Evolutionary conservation across 1,140 invertebrate genomes (phyloP), one percentile per base, ranked within the genome.

Genomic region (Drosophila prosaltans): DNA sequence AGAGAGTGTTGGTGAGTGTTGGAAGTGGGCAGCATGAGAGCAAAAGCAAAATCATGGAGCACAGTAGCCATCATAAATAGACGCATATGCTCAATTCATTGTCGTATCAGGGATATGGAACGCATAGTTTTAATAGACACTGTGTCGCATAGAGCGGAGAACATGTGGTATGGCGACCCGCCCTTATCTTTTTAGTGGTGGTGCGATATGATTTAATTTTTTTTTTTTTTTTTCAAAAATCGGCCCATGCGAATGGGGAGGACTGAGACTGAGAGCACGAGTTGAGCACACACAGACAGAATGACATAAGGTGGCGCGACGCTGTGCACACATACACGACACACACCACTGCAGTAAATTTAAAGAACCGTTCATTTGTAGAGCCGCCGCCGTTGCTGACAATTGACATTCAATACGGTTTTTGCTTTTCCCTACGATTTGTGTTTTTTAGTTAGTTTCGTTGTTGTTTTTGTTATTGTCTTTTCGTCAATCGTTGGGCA

Each of bases 291-390:
- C 58, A 67, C 30, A 69, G 39, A 21, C 59, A 64, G 48, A 57
- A 54, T 70, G 55, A 48, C 69, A 83, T 82, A 73, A 71, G 45
- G 68, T 75, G 62, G 65, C 57, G 57, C 65, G 59, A 65, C 45
- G 68, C 51, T 65, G 48, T 43, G 59, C 61, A 60, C 40, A 24
- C 36, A 36, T 36, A 48, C 32, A 45, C 39, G 16, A 59, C 69
- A 55, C n/a, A 66, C 45, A 59, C 24, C 28, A 26, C 36, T 16
- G 36, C n/a, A 51, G 51, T 16, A 58, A 21, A n/a, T 21, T 65
- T 36, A 76, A 85, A 86, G 69, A 86, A 86, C 71, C 79, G 79
- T 86, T 79, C 75, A 72, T 78, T 83, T 54, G 60, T 54, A 59
- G 64, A 41, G 57, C 67, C 67, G 67, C 61, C 69, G 64, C 24